Base-by-base conservation (phyloP, 2,113 vertebrate genomes). In the Cynocephalus volans region DNA sequence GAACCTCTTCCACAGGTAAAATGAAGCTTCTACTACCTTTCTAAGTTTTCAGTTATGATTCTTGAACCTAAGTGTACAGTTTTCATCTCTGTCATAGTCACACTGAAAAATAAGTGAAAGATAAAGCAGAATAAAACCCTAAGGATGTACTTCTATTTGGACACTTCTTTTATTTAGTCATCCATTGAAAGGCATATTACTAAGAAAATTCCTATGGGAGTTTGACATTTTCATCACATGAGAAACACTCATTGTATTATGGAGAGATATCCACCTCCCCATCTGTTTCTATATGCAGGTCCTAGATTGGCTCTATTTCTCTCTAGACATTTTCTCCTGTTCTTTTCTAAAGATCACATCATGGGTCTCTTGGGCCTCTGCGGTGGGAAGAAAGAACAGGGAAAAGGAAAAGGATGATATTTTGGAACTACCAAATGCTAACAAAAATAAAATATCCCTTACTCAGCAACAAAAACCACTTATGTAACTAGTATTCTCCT, bases 1-100 rank as follows among this genome's bases (percentile, higher is more conserved):
- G 19, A 93, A 41, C 19, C 17, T 77, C 8, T 88, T 93, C 69
- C 93, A 8, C 9, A 89, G 26, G 80, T 75, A 94, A 85, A 90
- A 64, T 83, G 7, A 77, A 93, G 13, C 5, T 95, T 54, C 50
- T 75, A n/a, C 3, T 19, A 31, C 3, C 13, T n/a, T 83, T 50
- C 56, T 21, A 70, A 36, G 45, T 73, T 88, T 94, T 95, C 60
- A 90, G 15, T 72, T 95, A 52, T 64, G n/a, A 73, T 73, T 96
- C 69, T 93, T 95, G 72, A 76, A 92, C 33, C 56, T 64, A 89
- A 50, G 26, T 85, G 19, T 88, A 77, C 3, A 0, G 0, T 73
- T 54, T 92, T 77, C 45, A 0, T 92, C 50, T 52, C 12, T 70
- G 6, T 75, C 13, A 56, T 33, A 64, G 56, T 85, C 85, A 79